Evolutionary conservation across 1,140 invertebrate genomes (phyloP).

Genomic region (Papilio machaon): DNA sequence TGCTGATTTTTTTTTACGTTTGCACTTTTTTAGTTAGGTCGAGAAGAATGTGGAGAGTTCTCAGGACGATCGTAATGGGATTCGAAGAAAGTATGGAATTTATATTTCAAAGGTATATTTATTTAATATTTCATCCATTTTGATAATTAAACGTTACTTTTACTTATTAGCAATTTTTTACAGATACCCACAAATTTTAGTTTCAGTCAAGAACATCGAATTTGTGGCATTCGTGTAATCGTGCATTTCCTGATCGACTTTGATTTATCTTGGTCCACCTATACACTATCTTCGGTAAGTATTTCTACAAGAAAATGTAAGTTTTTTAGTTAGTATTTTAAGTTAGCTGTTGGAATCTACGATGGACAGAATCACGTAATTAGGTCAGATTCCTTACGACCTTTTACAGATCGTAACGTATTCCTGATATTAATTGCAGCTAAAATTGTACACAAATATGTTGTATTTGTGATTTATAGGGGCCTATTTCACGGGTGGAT

Average conservation of each 20-base stretch:
- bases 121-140: slow-evolving; percentile 24
- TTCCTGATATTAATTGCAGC: background rate
- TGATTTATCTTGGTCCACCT: background rate
- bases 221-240: background rate
- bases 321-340: background rate
- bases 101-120: background rate
- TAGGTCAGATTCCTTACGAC: background rate
- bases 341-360: background rate
- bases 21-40: background rate
- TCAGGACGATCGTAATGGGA: background rate
- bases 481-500: background rate
- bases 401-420: background rate
- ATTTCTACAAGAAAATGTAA: background rate
- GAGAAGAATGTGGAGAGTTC: background rate
- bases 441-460: background rate
- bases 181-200: slow-evolving; percentile 14
- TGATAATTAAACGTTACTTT: background rate
- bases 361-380: background rate
- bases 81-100: background rate
- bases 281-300: background rate
- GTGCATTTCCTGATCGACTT: background rate
- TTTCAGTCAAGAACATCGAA: background rate
- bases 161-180: slow-evolving; percentile 12
- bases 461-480: background rate
- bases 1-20: background rate